Conservation (phyloP, 2,888 invertebrate species). For the Pogonocherus hispidulus region DNA sequence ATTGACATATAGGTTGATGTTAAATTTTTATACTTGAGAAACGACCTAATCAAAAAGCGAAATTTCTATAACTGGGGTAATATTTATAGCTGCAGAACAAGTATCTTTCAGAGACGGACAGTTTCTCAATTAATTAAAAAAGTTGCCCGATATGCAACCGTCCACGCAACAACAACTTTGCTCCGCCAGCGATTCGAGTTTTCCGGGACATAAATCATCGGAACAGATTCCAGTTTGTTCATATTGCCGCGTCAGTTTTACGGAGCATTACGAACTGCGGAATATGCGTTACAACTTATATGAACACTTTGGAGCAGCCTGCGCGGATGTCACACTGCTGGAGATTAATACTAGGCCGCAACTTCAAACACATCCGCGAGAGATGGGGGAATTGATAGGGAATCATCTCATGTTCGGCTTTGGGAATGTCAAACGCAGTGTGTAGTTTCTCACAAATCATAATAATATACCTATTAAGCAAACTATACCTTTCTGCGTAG, state of each 20-base stretch:
- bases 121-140: conserved; percentile 5
- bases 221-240: conserved; percentile 13
- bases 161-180: neutral
- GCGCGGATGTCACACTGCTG: conserved; percentile 15
- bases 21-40: too few relatives aligned
- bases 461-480: too few relatives aligned
- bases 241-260: conserved; percentile 17
- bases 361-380: conserved; percentile 1
- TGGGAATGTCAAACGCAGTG: too few relatives aligned
- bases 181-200: neutral
- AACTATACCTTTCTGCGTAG: too few relatives aligned
- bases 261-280: neutral
- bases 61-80: too few relatives aligned
- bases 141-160: neutral
- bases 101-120: too few relatives aligned
- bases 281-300: conserved; percentile 16
- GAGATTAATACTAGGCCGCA: conserved; percentile 8
- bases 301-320: conserved; percentile 8
- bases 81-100: too few relatives aligned
- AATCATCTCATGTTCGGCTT: neutral
- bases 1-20: too few relatives aligned
- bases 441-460: too few relatives aligned
- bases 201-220: conserved; percentile 13
- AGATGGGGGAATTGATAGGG: neutral
- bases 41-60: too few relatives aligned